phyloP scores from a whole-genome alignment of 2,797 vertebrate species.

The Todus mexicanus region DNA sequence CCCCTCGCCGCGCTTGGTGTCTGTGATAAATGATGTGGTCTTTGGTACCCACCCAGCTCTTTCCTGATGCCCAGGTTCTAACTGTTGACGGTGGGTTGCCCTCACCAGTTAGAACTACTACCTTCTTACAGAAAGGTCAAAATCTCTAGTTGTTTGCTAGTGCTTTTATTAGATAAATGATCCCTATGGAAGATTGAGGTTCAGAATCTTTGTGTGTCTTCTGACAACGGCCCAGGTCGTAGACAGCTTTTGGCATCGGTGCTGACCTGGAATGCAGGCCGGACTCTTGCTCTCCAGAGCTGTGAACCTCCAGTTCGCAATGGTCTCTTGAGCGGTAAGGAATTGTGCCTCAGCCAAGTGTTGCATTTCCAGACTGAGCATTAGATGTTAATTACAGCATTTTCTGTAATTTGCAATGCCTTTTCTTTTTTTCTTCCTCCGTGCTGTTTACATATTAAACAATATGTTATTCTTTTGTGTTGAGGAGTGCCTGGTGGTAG shows the following conservation, averaged over 20 bases:
- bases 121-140: neutral
- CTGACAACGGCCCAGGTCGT: neutral
- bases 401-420: neutral
- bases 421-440: no score
- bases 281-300: neutral
- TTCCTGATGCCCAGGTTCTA: neutral
- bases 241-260: no score
- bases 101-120: fast-evolving
- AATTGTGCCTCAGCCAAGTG: neutral
- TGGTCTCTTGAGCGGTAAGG: neutral
- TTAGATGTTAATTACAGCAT: neutral
- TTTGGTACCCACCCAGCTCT: fast-evolving
- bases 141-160: neutral
- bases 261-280: no score
- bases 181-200: neutral
- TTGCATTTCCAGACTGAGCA: neutral
- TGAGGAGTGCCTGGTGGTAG: neutral
- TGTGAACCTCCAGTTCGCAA: fast-evolving
- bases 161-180: neutral
- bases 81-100: neutral
- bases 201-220: neutral
- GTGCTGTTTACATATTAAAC: neutral
- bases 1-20: fast-evolving
- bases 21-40: fast-evolving
- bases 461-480: no score